phyloP scores from a whole-genome alignment of 2,113 vertebrate genomes.

The Saccopteryx bilineata region DNA sequence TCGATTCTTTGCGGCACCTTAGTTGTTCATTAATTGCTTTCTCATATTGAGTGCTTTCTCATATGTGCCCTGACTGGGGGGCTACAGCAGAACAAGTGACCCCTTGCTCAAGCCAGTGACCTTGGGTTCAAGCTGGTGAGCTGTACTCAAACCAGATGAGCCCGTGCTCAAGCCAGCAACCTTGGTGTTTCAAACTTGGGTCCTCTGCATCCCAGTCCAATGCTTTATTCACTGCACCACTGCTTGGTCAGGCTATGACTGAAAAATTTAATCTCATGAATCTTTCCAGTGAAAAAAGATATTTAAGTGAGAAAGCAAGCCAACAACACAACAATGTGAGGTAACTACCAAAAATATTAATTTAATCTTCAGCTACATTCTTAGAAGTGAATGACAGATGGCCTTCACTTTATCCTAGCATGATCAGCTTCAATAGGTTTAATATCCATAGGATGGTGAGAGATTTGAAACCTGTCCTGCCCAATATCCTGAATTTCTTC shows the following conservation, averaged over 20 bases:
- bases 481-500: background rate
- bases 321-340: background rate
- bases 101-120: no score
- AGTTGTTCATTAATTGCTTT: no score
- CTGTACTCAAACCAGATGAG: no score
- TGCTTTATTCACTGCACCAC: no score
- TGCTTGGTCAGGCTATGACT: background rate
- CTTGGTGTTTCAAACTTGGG: no score
- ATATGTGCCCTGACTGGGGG: no score
- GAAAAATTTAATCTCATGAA: slow-evolving; percentile 23
- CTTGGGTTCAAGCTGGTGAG: no score
- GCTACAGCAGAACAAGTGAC: no score
- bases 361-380: background rate
- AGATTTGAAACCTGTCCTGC: background rate
- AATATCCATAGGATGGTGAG: background rate
- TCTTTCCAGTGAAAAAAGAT: background rate
- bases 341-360: background rate
- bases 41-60: no score
- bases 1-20: no score
- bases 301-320: background rate
- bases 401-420: background rate
- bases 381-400: background rate
- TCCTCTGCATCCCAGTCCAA: no score
- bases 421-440: background rate
- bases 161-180: no score